A percentile compares a stretch with the other conserved stretches of the same genome.
Evolutionary conservation across 2,797 vertebrate genomes (phyloP).

Genomic region (Limnodromus scolopaceus): DNA sequence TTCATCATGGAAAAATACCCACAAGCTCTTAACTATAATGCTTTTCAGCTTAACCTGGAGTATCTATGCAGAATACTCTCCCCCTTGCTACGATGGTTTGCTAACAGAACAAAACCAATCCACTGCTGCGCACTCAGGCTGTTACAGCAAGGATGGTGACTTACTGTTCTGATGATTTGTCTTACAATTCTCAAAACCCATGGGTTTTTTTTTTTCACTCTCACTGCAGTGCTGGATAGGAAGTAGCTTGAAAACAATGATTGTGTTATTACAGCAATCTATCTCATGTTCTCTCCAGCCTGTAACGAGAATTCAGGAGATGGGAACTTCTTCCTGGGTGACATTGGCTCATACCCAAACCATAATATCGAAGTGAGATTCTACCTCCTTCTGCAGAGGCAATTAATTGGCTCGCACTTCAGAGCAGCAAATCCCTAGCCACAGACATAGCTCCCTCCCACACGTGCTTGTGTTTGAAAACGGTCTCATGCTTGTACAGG

Average conservation of each 20-base stretch:
- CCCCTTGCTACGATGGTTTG: not conserved
- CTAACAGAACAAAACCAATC: not conserved
- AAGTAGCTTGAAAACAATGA: not conserved
- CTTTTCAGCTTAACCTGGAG: not conserved
- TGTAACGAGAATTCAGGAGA: not conserved
- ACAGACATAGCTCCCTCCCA: not conserved
- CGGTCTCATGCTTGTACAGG: not conserved
- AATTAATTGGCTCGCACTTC: not conserved
- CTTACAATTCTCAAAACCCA: not conserved
- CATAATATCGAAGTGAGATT: not conserved
- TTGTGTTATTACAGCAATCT: not conserved
- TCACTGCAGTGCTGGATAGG: not conserved
- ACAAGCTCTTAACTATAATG: not conserved
- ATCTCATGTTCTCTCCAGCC: not conserved
- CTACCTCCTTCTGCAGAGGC: not conserved
- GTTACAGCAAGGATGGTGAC: not conserved
- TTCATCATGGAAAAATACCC: not conserved
- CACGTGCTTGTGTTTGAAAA: not conserved
- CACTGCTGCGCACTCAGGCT: not conserved
- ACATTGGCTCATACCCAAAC: not conserved
- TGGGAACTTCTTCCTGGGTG: not conserved
- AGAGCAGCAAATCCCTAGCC: not conserved
- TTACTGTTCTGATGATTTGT: not conserved
- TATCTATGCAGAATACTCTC: not conserved
- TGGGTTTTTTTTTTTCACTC: not conserved